A percentile compares a stretch with the other conserved stretches of the same genome.
Evolutionary conservation across 2,797 vertebrate genomes (phyloP).

Genomic region (Pseudochaenichthys georgianus): DNA sequence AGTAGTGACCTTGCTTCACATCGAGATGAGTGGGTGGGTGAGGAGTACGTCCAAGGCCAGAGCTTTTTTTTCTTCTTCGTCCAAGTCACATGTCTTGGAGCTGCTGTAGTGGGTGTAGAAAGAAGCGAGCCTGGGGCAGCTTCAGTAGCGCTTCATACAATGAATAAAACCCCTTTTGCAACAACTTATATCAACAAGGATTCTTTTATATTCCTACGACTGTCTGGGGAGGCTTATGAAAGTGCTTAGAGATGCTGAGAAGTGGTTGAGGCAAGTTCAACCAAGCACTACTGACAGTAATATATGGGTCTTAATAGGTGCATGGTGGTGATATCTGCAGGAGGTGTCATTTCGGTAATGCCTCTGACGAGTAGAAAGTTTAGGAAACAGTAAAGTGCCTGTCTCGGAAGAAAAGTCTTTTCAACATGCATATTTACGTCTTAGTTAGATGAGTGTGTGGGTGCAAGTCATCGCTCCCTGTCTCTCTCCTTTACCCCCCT

Average conservation of each 20-base stretch:
- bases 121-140: slow-evolving; percentile 62
- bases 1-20: slow-evolving; percentile 73
- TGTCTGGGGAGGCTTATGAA: slow-evolving; percentile 73
- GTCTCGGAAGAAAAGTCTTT: slow-evolving; percentile 77
- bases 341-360: slow-evolving; percentile 80
- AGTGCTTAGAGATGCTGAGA: slow-evolving; percentile 70
- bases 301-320: slow-evolving; percentile 82
- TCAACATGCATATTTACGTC: slow-evolving; percentile 80
- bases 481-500: slow-evolving; percentile 69
- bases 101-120: slow-evolving; percentile 70
- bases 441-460: slow-evolving; percentile 79
- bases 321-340: slow-evolving; percentile 79
- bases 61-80: slow-evolving; percentile 31
- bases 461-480: slow-evolving; percentile 74
- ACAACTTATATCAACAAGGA: slow-evolving; percentile 63
- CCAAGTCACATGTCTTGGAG: slow-evolving; percentile 64
- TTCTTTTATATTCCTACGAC: slow-evolving; percentile 73
- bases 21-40: slow-evolving; percentile 73
- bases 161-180: slow-evolving; percentile 71
- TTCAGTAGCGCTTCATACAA: slow-evolving; percentile 57
- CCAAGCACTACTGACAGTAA: slow-evolving; percentile 80
- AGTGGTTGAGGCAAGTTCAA: slow-evolving; percentile 76
- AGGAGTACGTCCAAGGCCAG: slow-evolving; percentile 74
- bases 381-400: slow-evolving; percentile 75
- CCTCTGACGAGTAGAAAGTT: slow-evolving; percentile 76